Base-by-base conservation (phyloP, 2,797 vertebrate species). In the Sebastiscus albofasciatus region DNA sequence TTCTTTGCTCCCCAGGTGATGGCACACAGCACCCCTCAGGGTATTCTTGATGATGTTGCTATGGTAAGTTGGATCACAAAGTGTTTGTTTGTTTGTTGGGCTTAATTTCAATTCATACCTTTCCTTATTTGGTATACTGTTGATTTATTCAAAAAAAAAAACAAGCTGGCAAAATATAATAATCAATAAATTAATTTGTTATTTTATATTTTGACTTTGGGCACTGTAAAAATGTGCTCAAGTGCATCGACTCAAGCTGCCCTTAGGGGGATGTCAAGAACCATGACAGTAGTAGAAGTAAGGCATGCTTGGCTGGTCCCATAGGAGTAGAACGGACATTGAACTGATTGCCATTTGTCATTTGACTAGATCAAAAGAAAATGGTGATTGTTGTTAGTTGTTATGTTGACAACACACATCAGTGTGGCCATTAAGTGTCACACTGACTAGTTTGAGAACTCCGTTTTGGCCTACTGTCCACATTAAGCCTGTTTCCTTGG, bases 11-110 rank as follows among this genome's bases (percentile, higher is more conserved):
- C 79, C 71, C 93, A 99, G 99, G 97, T 99, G 92, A 99, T 99
- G 99, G 99, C 98, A 59, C 98, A 99, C 94, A 99, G 99, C 94
- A 98, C 98, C 69, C 98, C 99, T 58, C 98, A 99, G 93, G 97
- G 98, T 93, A 99, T 99, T 93, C 96, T 99, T 77, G 99, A 99
- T 93, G 99, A 99, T 90, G 98, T 99, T 91, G 98, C 98, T 59
- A 99, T 99, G 98, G 99, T 99, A 92, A 97, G 97, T 93, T 52
- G 3, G 74, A 27, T 55, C 31, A 18, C 56, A 49, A 22, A 72
- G 10, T 4, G 22, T 34, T 5, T 42, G 3, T 33, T 4, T 36
- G 3, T 52, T 9, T 22, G 3, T 18, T 46, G 42, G 0, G 16
- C 16, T 46, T 46, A 46, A 46, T 46, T 69, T 69, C 4, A 60